Conservation (phyloP, 2,113 vertebrate species). For the Taxidea taxus region DNA sequence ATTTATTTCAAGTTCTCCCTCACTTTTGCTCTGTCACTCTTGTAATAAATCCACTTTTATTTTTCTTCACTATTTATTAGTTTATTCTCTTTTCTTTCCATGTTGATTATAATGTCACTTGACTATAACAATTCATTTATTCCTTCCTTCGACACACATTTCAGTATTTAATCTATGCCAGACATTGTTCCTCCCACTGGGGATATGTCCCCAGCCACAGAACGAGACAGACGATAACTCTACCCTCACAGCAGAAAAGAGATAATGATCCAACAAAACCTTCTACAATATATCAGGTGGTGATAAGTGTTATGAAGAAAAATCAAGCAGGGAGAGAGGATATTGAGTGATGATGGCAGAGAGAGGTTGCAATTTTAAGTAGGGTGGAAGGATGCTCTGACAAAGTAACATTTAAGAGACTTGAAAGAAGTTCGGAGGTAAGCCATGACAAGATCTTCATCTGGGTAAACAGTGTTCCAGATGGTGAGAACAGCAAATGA, state of each 20-base stretch:
- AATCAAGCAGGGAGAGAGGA: not conserved
- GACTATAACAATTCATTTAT: not conserved
- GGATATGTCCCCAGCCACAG: not conserved
- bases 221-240: not conserved
- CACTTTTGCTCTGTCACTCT: not conserved
- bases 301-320: conserved; percentile 14
- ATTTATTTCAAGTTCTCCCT: not conserved
- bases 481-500: not conserved
- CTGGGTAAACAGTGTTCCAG: not conserved
- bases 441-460: not conserved
- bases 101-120: not conserved
- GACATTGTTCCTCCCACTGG: not conserved
- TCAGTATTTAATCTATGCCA: not conserved
- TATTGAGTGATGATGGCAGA: not conserved
- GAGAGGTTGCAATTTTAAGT: not conserved
- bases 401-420: not conserved
- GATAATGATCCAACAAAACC: not conserved
- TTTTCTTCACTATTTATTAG: not conserved
- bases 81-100: not conserved
- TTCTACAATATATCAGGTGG: not conserved
- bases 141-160: not conserved
- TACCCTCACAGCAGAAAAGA: not conserved
- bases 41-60: not conserved
- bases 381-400: not conserved
- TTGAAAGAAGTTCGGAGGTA: not conserved